These are phyloP conservation scores for Aphelenchoides avenae DNA, from an alignment of 1,140 invertebrate species.

Conservation along the genomic window DNA sequence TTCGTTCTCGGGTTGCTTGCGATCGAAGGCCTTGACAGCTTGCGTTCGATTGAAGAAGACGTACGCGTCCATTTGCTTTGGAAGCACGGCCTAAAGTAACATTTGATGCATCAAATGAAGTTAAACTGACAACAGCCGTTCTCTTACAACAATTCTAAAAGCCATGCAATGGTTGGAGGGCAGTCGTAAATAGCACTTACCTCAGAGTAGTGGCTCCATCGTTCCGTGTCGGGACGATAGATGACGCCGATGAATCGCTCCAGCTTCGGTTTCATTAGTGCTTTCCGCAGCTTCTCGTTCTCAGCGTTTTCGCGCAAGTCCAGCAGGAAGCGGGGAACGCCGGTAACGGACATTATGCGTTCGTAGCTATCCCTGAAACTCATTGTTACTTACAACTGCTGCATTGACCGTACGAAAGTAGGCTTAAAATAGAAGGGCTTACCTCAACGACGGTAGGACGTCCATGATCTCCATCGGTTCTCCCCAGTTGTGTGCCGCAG, in stretches of 20 bases:
- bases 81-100: background rate
- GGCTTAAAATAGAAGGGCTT: background rate
- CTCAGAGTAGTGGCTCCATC: conserved; percentile 1
- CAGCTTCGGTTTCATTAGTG: background rate
- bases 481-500: conserved; percentile 1
- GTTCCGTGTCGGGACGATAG: background rate
- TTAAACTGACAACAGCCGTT: background rate
- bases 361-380: no score
- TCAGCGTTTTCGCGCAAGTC: background rate
- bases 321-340: background rate
- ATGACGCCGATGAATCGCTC: conserved; percentile 3
- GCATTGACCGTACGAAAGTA: no score
- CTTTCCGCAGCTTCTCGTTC: background rate
- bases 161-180: no score
- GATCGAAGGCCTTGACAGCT: background rate
- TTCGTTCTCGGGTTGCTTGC: background rate
- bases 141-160: background rate
- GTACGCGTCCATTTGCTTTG: conserved; percentile 3
- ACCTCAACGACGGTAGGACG: no score
- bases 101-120: background rate
- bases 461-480: background rate
- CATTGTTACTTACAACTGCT: no score
- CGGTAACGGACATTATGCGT: background rate
- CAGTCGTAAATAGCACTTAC: no score
- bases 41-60: conserved; percentile 1